Conservation (phyloP, 2,113 vertebrate species). For the Arenaria interpres region DNA sequence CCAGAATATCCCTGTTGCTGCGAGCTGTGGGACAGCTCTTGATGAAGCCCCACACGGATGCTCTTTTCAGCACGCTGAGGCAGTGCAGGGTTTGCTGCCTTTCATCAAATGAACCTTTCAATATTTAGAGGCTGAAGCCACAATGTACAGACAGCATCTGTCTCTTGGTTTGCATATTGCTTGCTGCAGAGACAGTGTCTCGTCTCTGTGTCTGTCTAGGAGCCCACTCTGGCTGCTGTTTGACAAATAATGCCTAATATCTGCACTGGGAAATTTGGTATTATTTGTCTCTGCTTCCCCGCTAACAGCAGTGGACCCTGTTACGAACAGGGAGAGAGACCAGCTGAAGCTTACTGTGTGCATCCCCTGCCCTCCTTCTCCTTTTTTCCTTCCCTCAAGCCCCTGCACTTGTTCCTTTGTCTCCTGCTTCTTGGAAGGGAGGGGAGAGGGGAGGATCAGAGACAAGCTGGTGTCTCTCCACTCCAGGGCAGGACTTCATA, state of each 20-base stretch:
- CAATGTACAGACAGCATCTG: background rate
- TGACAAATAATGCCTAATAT: background rate
- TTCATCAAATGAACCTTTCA: background rate
- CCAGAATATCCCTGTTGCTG: background rate
- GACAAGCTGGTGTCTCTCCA: background rate
- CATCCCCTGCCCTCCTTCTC: background rate
- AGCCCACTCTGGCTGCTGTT: background rate
- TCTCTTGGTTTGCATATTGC: background rate
- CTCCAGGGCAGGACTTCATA: background rate
- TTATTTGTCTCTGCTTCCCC: background rate
- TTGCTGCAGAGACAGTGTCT: background rate
- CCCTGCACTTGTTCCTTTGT: background rate
- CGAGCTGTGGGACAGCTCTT: background rate
- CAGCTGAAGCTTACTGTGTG: background rate
- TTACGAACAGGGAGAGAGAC: rapidly evolving
- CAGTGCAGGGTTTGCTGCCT: background rate
- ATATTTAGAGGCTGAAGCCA: background rate
- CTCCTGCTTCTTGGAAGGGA: background rate
- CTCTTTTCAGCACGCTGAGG: background rate
- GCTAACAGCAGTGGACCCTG: background rate
- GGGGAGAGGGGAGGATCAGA: background rate
- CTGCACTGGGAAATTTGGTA: too few relatives aligned
- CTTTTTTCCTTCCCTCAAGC: background rate
- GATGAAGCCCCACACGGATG: background rate
- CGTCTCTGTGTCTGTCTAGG: background rate